Evolutionary conservation across 2,888 invertebrate genomes (phyloP).

Genomic region (Orthonevra nobilis): DNA sequence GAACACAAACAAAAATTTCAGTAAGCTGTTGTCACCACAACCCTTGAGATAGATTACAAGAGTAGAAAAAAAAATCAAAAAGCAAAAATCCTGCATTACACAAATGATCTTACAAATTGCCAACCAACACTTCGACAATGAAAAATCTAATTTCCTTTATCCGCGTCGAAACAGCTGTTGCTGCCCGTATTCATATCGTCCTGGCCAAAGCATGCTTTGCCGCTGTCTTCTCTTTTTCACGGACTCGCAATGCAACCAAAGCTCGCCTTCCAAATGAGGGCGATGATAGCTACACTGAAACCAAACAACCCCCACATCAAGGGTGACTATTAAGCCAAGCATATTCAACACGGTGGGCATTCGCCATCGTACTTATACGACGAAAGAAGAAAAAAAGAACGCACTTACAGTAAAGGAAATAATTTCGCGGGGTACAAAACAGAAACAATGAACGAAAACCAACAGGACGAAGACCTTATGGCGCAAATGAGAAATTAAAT

Average conservation of each 20-base stretch:
- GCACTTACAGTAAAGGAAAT: not conserved
- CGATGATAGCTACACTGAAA: not conserved
- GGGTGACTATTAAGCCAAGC: slow-evolving; percentile 9
- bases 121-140: slow-evolving; percentile 70
- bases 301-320: not conserved
- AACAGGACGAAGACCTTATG: slow-evolving; percentile 1
- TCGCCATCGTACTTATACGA: not conserved
- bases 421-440: slow-evolving; percentile 5
- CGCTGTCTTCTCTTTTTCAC: not conserved
- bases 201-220: slow-evolving; percentile 19
- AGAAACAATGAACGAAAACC: not conserved
- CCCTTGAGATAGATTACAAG: no score
- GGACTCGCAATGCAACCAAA: slow-evolving; percentile 12
- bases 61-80: not conserved
- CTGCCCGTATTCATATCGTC: slow-evolving; percentile 45
- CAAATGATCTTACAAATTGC: slow-evolving; percentile 69
- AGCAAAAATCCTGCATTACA: slow-evolving; percentile 1
- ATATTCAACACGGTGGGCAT: slow-evolving; percentile 22
- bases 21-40: no score
- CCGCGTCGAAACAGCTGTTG: slow-evolving; percentile 66
- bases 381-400: not conserved
- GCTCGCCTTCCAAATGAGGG: slow-evolving; percentile 1
- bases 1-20: no score
- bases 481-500: slow-evolving; percentile 9
- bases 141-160: slow-evolving; percentile 72